Evolutionary conservation across 1,140 invertebrate species (phyloP), one percentile per base, ranked within the genome.

Genomic region (Hestina assimilis): DNA sequence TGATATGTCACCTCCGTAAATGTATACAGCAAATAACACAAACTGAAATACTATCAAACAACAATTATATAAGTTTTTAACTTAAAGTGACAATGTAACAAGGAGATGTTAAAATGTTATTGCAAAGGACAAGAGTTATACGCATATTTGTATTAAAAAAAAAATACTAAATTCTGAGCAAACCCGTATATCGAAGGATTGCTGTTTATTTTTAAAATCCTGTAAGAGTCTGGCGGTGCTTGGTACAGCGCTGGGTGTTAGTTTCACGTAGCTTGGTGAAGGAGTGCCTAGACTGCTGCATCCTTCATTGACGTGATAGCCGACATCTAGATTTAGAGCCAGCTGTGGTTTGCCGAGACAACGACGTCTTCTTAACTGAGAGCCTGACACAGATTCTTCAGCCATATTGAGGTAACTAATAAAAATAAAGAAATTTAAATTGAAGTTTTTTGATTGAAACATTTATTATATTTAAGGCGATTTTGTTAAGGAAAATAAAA

Each of bases 181-280:
- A 56, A 89, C 87, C 71, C 88, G 83, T 58, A 89, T 83, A 69
- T 89, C 89, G 70, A 89, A 88, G 7, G 86, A 89, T 51, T 89
- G 87, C 57, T 89, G 86, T 56, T 88, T 87, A 69, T 87, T 89
- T 47, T 86, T 83, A 59, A 88, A 89, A n/a, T 89, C 83, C n/a
- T 72, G 48, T 24, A 86, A 50, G 5, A 69, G 53, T 23, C 59
- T 68, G n/a, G 70, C 40, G 21, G 62, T 62, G 42, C 68, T 61
- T 24, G 66, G 71, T 43, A 48, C 66, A 23, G 46, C 51, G 26
- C 42, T 66, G 38, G 55, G 69, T 42, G 54, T 64, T 9, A 59
- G 40, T 43, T 70, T 72, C 54, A 58, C 31, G 8, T 66, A 61
- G 21, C 75, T 75, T 0, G 84, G 87, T 0, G 87, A 87, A 1